Conservation (phyloP, 2,888 invertebrate species). For the Abrostola triplasia region DNA sequence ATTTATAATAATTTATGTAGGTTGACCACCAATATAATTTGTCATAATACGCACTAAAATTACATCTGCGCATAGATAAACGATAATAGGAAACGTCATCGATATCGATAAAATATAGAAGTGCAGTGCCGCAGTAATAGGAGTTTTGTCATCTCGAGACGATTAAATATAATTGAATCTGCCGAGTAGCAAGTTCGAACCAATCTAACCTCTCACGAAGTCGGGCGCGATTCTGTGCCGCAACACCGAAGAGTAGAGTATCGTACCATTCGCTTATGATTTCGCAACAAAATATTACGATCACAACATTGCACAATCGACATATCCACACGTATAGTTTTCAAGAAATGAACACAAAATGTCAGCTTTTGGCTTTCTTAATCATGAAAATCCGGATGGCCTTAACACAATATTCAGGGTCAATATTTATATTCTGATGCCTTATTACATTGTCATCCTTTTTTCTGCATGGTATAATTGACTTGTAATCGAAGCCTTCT, state of each 20-base stretch:
- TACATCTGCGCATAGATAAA: slow-evolving; percentile 53
- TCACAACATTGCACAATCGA: slow-evolving; percentile 62
- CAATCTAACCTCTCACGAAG: slow-evolving; percentile 78
- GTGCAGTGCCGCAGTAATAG: slow-evolving; percentile 57
- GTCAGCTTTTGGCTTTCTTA: slow-evolving; percentile 41
- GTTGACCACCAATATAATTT: slow-evolving; percentile 14
- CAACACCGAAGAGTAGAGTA: slow-evolving; percentile 65
- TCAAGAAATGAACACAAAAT: slow-evolving; percentile 44
- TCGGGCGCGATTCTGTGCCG: slow-evolving; percentile 69
- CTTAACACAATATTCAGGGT: slow-evolving; percentile 39
- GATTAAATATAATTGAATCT: slow-evolving; percentile 80
- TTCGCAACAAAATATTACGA: slow-evolving; percentile 69
- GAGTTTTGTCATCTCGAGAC: slow-evolving; percentile 75
- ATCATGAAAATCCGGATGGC: slow-evolving; percentile 44
- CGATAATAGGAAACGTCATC: slow-evolving; percentile 61
- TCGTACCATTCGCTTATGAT: slow-evolving; percentile 61
- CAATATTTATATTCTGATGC: slow-evolving; percentile 45
- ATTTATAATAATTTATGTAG: slow-evolving; percentile 20
- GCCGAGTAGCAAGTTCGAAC: slow-evolving; percentile 69
- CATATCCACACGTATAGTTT: slow-evolving; percentile 48
- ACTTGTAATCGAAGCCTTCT: slow-evolving; percentile 59
- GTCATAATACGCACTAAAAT: slow-evolving; percentile 49
- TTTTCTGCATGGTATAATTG: slow-evolving; percentile 51
- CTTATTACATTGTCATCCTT: slow-evolving; percentile 53
- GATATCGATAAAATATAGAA: slow-evolving; percentile 61